Base-by-base conservation (phyloP, 2,113 vertebrate species). In the Istiophorus platypterus region DNA sequence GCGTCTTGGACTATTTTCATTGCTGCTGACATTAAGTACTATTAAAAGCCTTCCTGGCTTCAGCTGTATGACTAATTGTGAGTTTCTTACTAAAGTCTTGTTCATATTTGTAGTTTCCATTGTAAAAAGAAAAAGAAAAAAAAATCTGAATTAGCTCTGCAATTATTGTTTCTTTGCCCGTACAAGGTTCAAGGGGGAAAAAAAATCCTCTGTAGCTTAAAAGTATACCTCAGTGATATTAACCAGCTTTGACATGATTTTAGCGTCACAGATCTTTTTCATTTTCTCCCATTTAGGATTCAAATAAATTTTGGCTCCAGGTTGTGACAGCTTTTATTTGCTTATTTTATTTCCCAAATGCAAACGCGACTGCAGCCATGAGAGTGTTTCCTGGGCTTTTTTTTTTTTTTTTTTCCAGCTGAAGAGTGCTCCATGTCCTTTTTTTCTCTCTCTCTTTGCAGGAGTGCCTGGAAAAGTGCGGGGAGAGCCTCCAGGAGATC, bases 401-500 rank as follows among this genome's bases (percentile, higher is more conserved):
- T n/a, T 14, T 54, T 81, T 58, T 45, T 85, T n/a, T 14, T 54
- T 81, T 58, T 45, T 85, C 22, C 15, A 8, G 57, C 70, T 87
- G 65, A 78, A 79, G 39, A 29, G 49, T 26, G 15, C 0, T 76
- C 18, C 62, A 41, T 65, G 56, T 58, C 87, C 15, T 90, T 85
- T 85, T 90, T n/a, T n/a, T n/a, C n/a, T n/a, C n/a, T n/a, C n/a
- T n/a, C n/a, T n/a, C 27, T 76, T 87, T 85, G 63, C 88, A 99
- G 98, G 97, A 98, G 87, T 99, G 97, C 82, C 94, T 99, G 86
- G 97, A 99, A 87, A 97, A 99, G 85, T 99, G 97, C 7, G 96
- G 97, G 18, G 97, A 98, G 90, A 98, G 97, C 83, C 95, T 99
- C 47, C 98, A 99, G 92, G 98, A 99, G 90, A 98, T 98, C 94